These are phyloP conservation scores for Amphibalanus amphitrite DNA, from an alignment of 1,140 invertebrate genomes.

Conservation along the genomic window DNA sequence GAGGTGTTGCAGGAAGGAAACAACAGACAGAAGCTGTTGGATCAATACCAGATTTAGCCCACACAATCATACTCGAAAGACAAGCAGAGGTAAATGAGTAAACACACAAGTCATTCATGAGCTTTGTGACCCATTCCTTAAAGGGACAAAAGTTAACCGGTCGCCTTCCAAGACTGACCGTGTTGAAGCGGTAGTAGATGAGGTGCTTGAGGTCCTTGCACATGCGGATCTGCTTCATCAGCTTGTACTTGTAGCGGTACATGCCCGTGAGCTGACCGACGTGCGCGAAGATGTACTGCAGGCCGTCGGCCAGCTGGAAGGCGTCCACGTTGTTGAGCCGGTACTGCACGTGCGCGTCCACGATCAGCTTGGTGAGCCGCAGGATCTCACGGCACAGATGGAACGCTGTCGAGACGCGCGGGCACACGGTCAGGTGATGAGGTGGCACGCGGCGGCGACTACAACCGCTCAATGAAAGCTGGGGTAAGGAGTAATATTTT, in stretches of 20 bases:
- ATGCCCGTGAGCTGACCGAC: slow-evolving; percentile 98
- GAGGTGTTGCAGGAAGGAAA: no score
- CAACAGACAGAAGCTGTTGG: no score
- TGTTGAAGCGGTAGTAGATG: slow-evolving; percentile 99
- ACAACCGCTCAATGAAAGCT: no score
- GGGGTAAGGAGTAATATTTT: no score
- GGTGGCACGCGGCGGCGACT: no score
- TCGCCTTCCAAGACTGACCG: slow-evolving; percentile 36
- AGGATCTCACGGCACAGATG: slow-evolving; percentile 98
- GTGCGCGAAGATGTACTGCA: slow-evolving; percentile 99
- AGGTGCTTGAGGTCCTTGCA: slow-evolving; percentile 99
- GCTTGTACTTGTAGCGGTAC: slow-evolving; percentile 99
- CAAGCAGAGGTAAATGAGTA: no score
- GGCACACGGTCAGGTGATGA: not conserved
- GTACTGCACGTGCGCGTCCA: slow-evolving; percentile 99
- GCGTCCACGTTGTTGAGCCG: slow-evolving; percentile 98
- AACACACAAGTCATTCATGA: no score
- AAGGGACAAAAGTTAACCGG: slow-evolving; percentile 13
- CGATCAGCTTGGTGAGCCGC: slow-evolving; percentile 89
- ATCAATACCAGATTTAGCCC: no score
- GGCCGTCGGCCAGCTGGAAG: slow-evolving; percentile 91
- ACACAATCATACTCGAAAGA: no score
- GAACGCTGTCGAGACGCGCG: slow-evolving; percentile 45
- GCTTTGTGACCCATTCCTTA: no score
- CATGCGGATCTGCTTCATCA: slow-evolving; percentile 99